Percentiles rank a stretch among this genome's conserved stretches.
Evolutionary conservation across 1,140 invertebrate species (phyloP).

Genomic region (Hyphantria cunea): DNA sequence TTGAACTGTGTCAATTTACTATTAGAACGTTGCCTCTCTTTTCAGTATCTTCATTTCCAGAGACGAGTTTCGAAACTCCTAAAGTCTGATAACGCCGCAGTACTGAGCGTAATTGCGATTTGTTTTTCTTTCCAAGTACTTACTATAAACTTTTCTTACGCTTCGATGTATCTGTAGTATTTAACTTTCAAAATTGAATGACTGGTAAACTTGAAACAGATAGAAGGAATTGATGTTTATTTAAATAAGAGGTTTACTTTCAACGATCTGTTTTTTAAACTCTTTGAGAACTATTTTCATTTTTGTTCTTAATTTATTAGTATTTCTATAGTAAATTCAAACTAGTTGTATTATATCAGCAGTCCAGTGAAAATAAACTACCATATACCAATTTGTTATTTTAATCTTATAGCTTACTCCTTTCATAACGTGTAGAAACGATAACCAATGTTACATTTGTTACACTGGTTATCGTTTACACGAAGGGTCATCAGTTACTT

Average conservation of each 20-base stretch:
- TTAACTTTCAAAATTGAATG: constrained; percentile 8
- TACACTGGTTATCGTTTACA: no score
- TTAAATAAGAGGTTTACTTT: background rate
- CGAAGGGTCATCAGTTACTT: no score
- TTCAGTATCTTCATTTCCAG: constrained; percentile 15
- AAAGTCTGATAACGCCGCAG: constrained; percentile 5
- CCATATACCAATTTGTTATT: no score
- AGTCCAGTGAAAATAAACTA: no score
- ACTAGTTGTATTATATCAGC: no score
- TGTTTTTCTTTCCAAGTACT: constrained; percentile 10
- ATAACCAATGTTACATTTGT: no score
- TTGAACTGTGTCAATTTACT: constrained; percentile 27
- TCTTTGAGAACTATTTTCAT: no score
- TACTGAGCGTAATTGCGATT: constrained; percentile 19
- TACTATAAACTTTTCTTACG: constrained; percentile 5
- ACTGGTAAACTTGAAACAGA: background rate
- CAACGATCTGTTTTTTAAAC: background rate
- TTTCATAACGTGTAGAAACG: no score
- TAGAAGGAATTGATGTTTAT: background rate
- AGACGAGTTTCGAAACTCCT: constrained; percentile 17
- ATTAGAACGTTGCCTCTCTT: background rate
- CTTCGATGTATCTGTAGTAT: background rate
- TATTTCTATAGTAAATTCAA: no score
- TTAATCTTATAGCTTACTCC: no score
- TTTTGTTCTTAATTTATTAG: no score